Base-by-base conservation (phyloP, 2,888 invertebrate species). In the Drosophila seclusa region DNA sequence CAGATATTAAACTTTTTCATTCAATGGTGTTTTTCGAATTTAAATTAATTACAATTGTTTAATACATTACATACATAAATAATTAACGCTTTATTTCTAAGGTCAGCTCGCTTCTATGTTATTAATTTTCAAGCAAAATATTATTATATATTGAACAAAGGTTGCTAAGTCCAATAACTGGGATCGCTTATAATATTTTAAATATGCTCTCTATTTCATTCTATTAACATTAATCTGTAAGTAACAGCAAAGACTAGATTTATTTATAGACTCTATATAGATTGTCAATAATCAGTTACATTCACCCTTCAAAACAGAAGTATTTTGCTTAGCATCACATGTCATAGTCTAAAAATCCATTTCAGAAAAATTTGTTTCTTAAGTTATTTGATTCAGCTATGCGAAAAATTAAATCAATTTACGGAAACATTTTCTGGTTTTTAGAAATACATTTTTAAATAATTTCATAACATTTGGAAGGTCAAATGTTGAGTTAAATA, bases 271-370 rank as follows among this genome's bases (percentile, higher is more conserved):
- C 11, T 45, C 3, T 21, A 21, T 21, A 21, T 13, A 7, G 1
- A 7, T 42, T 21, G 1, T 13, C 1, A 0, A 13, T 21, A 45
- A 13, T 45, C 21, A 21, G 1, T 21, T 13, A n/a, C n/a, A 40
- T 13, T 0, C 21, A 42, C 21, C 1, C 3, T 21, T 21, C 0
- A 21, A 21, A 13, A 0, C 0, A 0, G 0, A 42, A 2, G 2
- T n/a, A n/a, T 42, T 2, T 40, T 0, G n/a, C 4, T 40, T 10
- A 40, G 4, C 10, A 38, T n/a, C 38, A 10, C 10, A 4, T n/a
- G 18, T 38, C 18, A 18, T 38, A 4, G 8, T 8, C 4, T 16
- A 6, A 36, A 16, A 6, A 36, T 36, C 0, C 2, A 38, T 7
- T 18, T 32, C 10, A 32, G 0, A 10, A 32, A 4, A 10, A 32